These are phyloP conservation scores for Nycteola revayana DNA, from an alignment of 2,888 invertebrate genomes.

Conservation along the genomic window DNA sequence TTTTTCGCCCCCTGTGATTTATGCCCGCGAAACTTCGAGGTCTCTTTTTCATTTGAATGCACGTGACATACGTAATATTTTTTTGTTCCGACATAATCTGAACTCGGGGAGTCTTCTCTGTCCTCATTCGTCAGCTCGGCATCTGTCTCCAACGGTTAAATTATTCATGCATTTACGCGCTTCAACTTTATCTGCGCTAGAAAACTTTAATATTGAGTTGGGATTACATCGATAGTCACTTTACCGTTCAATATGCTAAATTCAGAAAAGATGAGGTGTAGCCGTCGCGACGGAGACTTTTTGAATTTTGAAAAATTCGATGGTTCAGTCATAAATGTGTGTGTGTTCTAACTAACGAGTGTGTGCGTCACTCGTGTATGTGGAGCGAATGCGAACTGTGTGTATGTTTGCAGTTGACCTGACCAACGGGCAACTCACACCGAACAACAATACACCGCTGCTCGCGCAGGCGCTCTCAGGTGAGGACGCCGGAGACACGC, in stretches of 20 bases:
- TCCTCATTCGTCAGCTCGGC: slow-evolving; percentile 71
- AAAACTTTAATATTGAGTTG: slow-evolving; percentile 68
- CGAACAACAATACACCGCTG: slow-evolving; percentile 97
- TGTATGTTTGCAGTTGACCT: slow-evolving; percentile 94
- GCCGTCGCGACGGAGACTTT: slow-evolving; percentile 36
- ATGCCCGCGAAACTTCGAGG: slow-evolving; percentile 79
- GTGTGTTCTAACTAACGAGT: slow-evolving; percentile 63
- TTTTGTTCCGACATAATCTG: slow-evolving; percentile 76
- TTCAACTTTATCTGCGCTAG: slow-evolving; percentile 62
- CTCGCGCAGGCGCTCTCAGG: slow-evolving; percentile 98
- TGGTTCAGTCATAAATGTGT: slow-evolving; percentile 79
- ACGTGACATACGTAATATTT: slow-evolving; percentile 81
- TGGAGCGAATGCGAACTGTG: slow-evolving; percentile 83
- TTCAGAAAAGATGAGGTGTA: slow-evolving; percentile 54
- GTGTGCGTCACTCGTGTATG: slow-evolving; percentile 60
- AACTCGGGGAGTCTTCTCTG: slow-evolving; percentile 59
- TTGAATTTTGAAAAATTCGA: slow-evolving; percentile 48
- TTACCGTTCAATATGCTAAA: slow-evolving; percentile 66
- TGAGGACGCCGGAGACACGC: slow-evolving; percentile 72
- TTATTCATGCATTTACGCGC: slow-evolving; percentile 78
- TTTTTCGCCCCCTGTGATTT: slow-evolving; percentile 81
- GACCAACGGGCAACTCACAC: slow-evolving; percentile 97
- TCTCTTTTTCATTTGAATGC: slow-evolving; percentile 82
- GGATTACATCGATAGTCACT: slow-evolving; percentile 70
- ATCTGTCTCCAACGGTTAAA: slow-evolving; percentile 73